Conservation (phyloP, 2,888 invertebrate species). For the Epirrita christyi region DNA sequence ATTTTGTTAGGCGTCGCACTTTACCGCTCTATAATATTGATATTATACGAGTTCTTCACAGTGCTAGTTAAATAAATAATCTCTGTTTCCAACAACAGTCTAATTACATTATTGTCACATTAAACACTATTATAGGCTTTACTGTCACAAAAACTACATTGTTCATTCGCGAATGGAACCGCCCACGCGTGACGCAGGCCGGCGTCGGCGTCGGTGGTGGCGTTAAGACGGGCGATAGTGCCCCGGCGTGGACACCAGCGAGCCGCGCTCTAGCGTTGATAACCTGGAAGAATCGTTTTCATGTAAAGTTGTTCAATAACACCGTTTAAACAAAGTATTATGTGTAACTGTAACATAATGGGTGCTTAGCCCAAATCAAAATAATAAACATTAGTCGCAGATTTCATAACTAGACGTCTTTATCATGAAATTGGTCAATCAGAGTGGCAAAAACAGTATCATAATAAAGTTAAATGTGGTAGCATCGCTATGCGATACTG, state of each 20-base stretch:
- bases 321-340: too few species aligned
- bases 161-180: not conserved
- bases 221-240: slow-evolving; percentile 57
- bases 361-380: too few species aligned
- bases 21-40: slow-evolving; percentile 1
- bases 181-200: slow-evolving; percentile 12
- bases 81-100: not conserved
- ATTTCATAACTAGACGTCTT: too few species aligned
- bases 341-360: too few species aligned
- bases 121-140: not conserved
- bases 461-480: too few species aligned
- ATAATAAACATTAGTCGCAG: too few species aligned
- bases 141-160: not conserved
- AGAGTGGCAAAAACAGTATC: too few species aligned
- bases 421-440: too few species aligned
- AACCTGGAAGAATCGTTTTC: slow-evolving; percentile 55
- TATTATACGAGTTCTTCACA: slow-evolving; percentile 9
- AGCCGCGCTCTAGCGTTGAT: slow-evolving; percentile 68
- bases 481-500: too few species aligned
- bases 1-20: not conserved
- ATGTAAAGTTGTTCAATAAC: not conserved
- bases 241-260: slow-evolving; percentile 30
- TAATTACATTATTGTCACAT: slow-evolving; percentile 1
- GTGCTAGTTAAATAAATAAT: slow-evolving; percentile 10
- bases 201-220: slow-evolving; percentile 13